Percentiles rank a stretch among this genome's conserved stretches.
Evolutionary conservation across 2,888 invertebrate genomes (phyloP).

Genomic region (Trissolcus japonicus): DNA sequence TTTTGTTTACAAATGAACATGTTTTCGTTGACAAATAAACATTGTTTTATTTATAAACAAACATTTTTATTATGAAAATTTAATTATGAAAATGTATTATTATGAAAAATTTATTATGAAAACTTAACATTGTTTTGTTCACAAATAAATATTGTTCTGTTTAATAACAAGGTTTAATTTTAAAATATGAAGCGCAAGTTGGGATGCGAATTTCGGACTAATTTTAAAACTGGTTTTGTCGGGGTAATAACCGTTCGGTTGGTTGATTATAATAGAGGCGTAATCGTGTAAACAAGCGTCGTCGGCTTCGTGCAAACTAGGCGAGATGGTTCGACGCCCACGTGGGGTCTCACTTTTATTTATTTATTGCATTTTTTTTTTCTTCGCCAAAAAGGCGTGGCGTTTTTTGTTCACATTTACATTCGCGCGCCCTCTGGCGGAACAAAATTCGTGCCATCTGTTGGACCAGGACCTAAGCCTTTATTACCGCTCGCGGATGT

Average conservation of each 20-base stretch:
- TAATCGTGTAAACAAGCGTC: conserved; percentile 44
- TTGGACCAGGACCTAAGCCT: conserved; percentile 12
- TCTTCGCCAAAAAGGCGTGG: conserved; percentile 61
- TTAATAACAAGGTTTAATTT: too few relatives aligned
- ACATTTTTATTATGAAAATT: too few relatives aligned
- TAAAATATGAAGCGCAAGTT: too few relatives aligned
- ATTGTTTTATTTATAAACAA: too few relatives aligned
- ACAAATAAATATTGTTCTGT: too few relatives aligned
- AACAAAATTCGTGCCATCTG: conserved; percentile 28
- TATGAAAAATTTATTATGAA: too few relatives aligned
- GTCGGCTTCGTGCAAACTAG: conserved; percentile 44
- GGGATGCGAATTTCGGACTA: conserved; percentile 10
- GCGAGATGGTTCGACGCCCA: conserved; percentile 64
- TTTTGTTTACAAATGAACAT: too few relatives aligned
- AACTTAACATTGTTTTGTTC: too few relatives aligned
- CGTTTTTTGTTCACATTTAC: conserved; percentile 44
- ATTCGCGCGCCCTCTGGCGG: conserved; percentile 9
- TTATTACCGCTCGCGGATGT: conserved; percentile 20
- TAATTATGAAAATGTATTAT: too few relatives aligned
- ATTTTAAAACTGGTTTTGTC: conserved; percentile 26
- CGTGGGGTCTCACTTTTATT: conserved; percentile 49
- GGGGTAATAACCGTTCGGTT: conserved; percentile 44
- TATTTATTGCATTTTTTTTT: conserved; percentile 66
- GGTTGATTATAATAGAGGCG: conserved; percentile 39
- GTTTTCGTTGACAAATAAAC: too few relatives aligned